Base-by-base conservation (phyloP, 2,113 vertebrate species). In the Prochilodus magdalenae region DNA sequence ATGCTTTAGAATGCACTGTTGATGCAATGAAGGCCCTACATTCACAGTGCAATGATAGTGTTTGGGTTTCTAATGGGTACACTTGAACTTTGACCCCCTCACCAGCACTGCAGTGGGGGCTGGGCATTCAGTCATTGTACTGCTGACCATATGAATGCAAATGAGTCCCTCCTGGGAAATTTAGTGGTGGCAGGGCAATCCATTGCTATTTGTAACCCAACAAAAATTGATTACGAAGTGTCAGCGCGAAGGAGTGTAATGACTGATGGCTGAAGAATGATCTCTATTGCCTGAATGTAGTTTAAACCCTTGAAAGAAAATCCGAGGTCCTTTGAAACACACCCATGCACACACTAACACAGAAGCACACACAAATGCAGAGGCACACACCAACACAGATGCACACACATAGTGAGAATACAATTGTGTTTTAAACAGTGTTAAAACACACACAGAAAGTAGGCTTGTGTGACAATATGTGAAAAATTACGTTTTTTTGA, bases 31-130 rank as follows among this genome's bases (percentile, higher is more conserved):
- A 81, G 88, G 86, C 74, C 79, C 85, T 89, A 87, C 86, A 90
- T 89, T 93, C 87, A 85, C 81, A 76, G 79, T 84, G 80, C 86
- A 90, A 86, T 87, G 90, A 92, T 87, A 88, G 88, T 87, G 90
- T 92, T 93, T 91, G 91, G 88, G 80, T 90, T 91, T 88, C 89
- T 90, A 92, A 92, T 90, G 87, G 88, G 73, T 80, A 90, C 88
- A 91, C 90, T 92, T 89, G 91, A 93, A 85, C 92, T 90, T 69
- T 89, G 83, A 93, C 88, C 87, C 66, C 55, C 12, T 44, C 49
- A 72, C 78, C 79, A 75, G 74, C 69, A 77, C 83, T 80, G 85
- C 73, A 77, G 65, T 78, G 33, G 78, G 60, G 85, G 87, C 79
- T 29, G 77, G 51, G 71, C 84, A 70, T 80, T 89, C 84, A 85